Conservation (phyloP, 2,113 vertebrate genomes). For the Gallinago jamesoni region DNA sequence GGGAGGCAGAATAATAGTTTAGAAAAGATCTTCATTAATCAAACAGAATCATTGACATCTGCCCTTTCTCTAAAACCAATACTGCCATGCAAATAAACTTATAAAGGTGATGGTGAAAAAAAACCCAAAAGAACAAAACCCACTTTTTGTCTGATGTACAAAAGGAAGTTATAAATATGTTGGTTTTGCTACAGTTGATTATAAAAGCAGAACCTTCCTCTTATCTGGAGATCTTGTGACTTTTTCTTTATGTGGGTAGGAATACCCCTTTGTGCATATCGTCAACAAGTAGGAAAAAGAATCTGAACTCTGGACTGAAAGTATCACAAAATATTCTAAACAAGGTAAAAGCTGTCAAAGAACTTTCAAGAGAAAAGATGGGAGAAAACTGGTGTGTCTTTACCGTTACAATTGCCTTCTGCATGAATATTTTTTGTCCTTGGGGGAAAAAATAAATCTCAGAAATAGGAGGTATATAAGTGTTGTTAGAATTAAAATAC, state of each 20-base stretch:
- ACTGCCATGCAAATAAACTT: neutral
- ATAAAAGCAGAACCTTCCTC: neutral
- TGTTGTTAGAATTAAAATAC: neutral
- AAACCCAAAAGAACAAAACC: neutral
- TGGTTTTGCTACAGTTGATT: neutral
- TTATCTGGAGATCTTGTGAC: neutral
- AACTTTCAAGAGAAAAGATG: neutral
- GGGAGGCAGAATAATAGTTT: neutral
- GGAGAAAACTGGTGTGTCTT: neutral
- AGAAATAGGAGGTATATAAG: neutral
- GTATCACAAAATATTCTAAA: neutral
- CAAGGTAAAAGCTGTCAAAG: neutral
- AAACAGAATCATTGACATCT: neutral
- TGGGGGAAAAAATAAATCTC: neutral
- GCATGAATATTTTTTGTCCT: neutral
- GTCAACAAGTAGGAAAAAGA: neutral
- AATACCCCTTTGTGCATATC: neutral
- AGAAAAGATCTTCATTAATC: neutral
- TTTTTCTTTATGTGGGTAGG: neutral
- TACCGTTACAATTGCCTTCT: neutral
- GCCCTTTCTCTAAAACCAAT: neutral
- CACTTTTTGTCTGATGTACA: neutral
- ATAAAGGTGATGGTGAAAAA: neutral
- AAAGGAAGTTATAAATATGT: neutral
- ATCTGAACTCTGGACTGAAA: neutral